These are phyloP conservation scores for Lochmaea crataegi DNA, from an alignment of 2,888 invertebrate species.

Conservation along the genomic window DNA sequence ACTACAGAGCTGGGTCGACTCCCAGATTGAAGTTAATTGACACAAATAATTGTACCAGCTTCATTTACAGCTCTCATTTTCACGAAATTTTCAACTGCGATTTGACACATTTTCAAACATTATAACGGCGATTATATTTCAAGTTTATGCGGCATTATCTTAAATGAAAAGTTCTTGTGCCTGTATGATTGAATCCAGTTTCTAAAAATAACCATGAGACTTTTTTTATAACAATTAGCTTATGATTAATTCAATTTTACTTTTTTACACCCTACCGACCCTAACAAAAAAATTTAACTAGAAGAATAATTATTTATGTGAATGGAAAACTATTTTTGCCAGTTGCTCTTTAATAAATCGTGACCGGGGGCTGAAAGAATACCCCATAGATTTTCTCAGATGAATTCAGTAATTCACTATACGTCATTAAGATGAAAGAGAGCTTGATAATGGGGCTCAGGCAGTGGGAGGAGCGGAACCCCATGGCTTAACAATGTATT, in stretches of 20 bases:
- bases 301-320: conserved; percentile 35
- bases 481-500: conserved; percentile 57
- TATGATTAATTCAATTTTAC: neutral
- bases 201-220: neutral
- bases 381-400: conserved; percentile 49
- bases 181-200: neutral
- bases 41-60: no score
- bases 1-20: no score
- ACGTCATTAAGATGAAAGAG: conserved; percentile 54
- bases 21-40: no score
- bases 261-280: conserved; percentile 5
- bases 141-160: neutral
- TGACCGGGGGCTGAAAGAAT: conserved; percentile 47
- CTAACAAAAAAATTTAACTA: conserved; percentile 11
- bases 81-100: no score
- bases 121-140: neutral
- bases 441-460: conserved; percentile 39
- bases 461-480: conserved; percentile 54
- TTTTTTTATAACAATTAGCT: neutral
- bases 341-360: conserved; percentile 23
- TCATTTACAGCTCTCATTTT: no score
- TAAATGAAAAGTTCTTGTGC: no score
- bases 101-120: no score
- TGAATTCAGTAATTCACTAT: conserved; percentile 52
- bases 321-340: conserved; percentile 25